Evolutionary conservation across 2,797 vertebrate species (phyloP), one percentile per base, ranked within the genome.

Genomic region (Pteropus rufus): DNA sequence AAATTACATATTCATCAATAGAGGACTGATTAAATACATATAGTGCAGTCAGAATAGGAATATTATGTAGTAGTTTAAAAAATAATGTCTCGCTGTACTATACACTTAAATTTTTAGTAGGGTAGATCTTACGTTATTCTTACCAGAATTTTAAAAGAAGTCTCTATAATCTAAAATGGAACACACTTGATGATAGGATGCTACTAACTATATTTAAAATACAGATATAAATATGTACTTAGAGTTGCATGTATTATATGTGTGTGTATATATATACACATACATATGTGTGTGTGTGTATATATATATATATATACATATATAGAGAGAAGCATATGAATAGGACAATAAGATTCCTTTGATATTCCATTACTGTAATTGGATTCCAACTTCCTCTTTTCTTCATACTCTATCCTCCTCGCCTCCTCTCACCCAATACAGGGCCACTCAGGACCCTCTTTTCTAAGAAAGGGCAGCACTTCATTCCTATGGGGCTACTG

Each of bases 1-100:
- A 84, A 81, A 88, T 79, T 70, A 95, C 86, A 95, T 85, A 70
- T 85, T 67, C 82, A 91, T 79, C 49, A 84, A 23, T 14, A 67
- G 76, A 29, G 36, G 49, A 41, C 56, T 62, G 60, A 81, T 60
- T 91, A 94, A 75, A 94, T 39, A 94, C 69, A 90, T 88, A 46
- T 49, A 72, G 24, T 65, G 12, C 23, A 85, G 18, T 75, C 49
- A 54, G 18, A 91, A n/a, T 69, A 93, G 56, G 15, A 73, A 60
- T 89, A 69, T 72, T 81, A 91, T 75, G 36, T 41, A 91, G 46
- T 19, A 82, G 34, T 87, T 95, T 75, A 56, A 91, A 91, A 92
- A 69, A 69, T n/a, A 84, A 91, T 76, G n/a, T 64, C 10, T 84
- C 29, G 46, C 6, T 73, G 29, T 91, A 65, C 29, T 69, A 6